Evolutionary conservation across 2,797 vertebrate species (phyloP), one percentile per base, ranked within the genome.

Genomic region (Gadopsis marmoratus): DNA sequence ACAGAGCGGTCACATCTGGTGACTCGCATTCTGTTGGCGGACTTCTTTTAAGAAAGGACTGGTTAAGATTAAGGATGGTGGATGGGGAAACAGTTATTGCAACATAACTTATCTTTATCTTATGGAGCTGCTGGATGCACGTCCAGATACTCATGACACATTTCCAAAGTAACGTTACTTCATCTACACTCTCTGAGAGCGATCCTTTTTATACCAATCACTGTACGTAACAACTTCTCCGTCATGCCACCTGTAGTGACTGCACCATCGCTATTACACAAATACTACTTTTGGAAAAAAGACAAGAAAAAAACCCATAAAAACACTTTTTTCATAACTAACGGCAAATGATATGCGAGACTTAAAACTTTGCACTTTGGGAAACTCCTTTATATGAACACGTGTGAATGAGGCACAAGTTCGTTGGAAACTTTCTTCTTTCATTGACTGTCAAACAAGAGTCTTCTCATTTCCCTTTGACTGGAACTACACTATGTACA

Each of bases 381-480:
- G 26, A 26, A 26, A 26, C 26, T 26, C 26, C 26, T 26, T 26
- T 8, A 31, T 14, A 35, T 2, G 7, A 60, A 59, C 1, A 54
- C 0, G 0, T 55, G 31, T 37, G 33, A 55, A 14, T 29, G 31
- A 60, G 26, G 39, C 3, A 60, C 1, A 10, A 6, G 33, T 41
- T 62, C 1, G 1, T 11, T 48, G 26, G 31, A 59, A 83, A 59
- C 29, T 70, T 65, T 69, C 33, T 51, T 71, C 62, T 56, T 75
- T 71, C 54, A 56, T 5, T 37, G 7, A 70, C 62, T 66, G 45
- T 60, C 67, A 79, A 78, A 85, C 60, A 64, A 19, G 58, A 39
- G 51, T 45, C 21, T 71, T 61, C 29, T 65, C 41, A 9, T 78
- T 75, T 61, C 73, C 51, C 61, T 76, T 77, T 76, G 26, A 88